A percentile compares a stretch with the other conserved stretches of the same genome.
Conservation (phyloP, 2,797 vertebrate species). For the Smutsia temminckii region DNA sequence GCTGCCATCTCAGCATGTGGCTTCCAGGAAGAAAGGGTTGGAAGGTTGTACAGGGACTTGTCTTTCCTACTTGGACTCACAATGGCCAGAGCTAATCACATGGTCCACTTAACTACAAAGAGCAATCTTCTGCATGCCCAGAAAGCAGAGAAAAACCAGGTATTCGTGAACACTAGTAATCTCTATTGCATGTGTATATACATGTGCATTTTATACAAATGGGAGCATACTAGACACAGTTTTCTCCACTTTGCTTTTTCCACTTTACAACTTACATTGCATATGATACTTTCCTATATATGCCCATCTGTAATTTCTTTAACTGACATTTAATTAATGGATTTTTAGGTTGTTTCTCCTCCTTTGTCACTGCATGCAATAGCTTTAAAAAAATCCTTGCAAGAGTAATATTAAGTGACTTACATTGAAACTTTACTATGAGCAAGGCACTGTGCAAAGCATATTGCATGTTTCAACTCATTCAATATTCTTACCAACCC, state of each 20-base stretch:
- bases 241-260: neutral
- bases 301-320: neutral
- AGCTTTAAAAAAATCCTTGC: neutral
- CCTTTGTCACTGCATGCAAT: conserved; percentile 2
- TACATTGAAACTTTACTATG: neutral
- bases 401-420: neutral
- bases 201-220: neutral
- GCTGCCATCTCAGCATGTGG: neutral
- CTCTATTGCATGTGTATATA: neutral
- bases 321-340: neutral
- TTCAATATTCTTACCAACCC: neutral
- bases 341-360: neutral
- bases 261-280: neutral
- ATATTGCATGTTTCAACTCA: neutral
- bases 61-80: neutral
- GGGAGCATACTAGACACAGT: neutral
- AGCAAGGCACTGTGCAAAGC: neutral
- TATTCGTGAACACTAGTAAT: neutral
- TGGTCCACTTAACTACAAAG: neutral
- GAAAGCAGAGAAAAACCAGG: neutral
- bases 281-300: neutral
- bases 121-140: neutral
- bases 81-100: neutral
- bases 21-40: neutral
- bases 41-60: neutral